Conservation (phyloP, 1,140 invertebrate species). For the Spodoptera frugiperda region DNA sequence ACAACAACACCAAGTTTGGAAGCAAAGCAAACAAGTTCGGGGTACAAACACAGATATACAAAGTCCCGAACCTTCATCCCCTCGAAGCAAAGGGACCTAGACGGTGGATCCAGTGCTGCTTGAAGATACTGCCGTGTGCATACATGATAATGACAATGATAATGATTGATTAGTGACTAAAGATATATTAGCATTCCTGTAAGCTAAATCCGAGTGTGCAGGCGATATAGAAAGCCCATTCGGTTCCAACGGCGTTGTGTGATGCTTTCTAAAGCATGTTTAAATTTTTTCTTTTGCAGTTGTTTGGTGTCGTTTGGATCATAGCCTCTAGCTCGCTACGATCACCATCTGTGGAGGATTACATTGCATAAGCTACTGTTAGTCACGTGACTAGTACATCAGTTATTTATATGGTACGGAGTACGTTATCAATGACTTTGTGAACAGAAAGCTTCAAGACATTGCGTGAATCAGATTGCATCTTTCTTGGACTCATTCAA, state of each 20-base stretch:
- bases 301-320: conserved; percentile 87
- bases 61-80: conserved; percentile 76
- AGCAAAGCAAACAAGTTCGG: conserved; percentile 67
- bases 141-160: conserved; percentile 67
- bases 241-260: conserved; percentile 77
- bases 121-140: conserved; percentile 77
- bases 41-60: conserved; percentile 68
- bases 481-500: not conserved
- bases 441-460: not conserved
- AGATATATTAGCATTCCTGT: conserved; percentile 74
- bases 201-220: conserved; percentile 82
- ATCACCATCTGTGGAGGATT: conserved; percentile 87
- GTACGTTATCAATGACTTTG: conserved; percentile 30
- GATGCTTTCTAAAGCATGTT: conserved; percentile 86
- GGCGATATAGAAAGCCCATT: conserved; percentile 81
- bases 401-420: conserved; percentile 42
- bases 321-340: conserved; percentile 87
- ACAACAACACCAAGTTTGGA: conserved; percentile 64
- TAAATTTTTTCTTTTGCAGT: conserved; percentile 87
- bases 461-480: not conserved
- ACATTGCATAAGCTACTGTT: conserved; percentile 84
- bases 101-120: conserved; percentile 73
- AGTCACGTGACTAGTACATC: conserved; percentile 68
- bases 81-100: conserved; percentile 77
- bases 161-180: conserved; percentile 70